Conservation (phyloP, 2,797 vertebrate species). For the Rhinoraja longicauda region DNA sequence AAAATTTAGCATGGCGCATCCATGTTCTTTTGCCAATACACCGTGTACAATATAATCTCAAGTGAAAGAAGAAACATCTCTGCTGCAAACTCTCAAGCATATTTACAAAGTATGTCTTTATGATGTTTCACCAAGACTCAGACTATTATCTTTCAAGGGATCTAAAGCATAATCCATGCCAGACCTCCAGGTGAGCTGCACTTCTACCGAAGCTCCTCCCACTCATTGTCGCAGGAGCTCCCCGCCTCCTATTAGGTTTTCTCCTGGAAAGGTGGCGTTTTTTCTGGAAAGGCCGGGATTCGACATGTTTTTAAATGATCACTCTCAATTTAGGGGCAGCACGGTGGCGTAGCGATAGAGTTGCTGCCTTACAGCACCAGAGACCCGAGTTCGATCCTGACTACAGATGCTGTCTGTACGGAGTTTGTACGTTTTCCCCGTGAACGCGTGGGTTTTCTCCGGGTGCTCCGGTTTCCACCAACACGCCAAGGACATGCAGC, state of each 20-base stretch:
- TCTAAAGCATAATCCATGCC: not conserved
- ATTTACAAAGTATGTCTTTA: not conserved
- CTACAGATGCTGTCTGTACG: too few species aligned
- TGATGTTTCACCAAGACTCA: not conserved
- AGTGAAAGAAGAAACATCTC: not conserved
- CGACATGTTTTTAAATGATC: not conserved
- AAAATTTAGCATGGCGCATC: not conserved
- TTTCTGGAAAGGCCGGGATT: not conserved
- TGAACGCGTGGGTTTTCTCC: too few species aligned
- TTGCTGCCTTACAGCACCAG: too few species aligned
- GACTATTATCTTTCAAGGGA: not conserved
- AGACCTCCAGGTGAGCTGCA: not conserved
- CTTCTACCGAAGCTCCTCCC: not conserved
- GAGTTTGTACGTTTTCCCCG: too few species aligned
- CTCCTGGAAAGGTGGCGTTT: not conserved
- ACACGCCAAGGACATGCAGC: too few species aligned
- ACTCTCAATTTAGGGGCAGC: too few species aligned
- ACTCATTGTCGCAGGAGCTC: not conserved
- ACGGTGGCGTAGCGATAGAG: too few species aligned
- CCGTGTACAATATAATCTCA: not conserved
- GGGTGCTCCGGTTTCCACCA: too few species aligned
- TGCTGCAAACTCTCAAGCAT: not conserved
- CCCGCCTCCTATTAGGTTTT: not conserved
- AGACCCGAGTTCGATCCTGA: too few species aligned
- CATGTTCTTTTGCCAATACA: not conserved